Base-by-base conservation (phyloP, 53 echinoderm and acorn worm genomes). In the Holothuria leucospilota region DNA sequence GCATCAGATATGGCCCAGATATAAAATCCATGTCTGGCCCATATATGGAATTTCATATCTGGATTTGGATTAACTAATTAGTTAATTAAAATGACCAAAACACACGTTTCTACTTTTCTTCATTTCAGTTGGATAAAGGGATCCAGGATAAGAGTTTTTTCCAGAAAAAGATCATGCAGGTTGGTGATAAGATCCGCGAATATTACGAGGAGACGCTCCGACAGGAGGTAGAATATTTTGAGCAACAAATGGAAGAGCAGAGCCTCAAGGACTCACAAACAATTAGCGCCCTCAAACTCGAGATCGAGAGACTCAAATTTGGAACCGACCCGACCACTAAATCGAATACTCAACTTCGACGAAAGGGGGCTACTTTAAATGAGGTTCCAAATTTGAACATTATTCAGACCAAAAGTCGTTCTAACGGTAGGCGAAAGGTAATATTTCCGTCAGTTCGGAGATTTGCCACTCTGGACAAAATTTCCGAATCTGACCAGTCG, bases 141-240 rank as follows among this genome's bases (percentile, higher is more conserved):
- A 46, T 71, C 52, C 62, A 62, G 46, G 68, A 77, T 75, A 88
- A 84, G 68, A 88, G 60, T 23, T 77, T 85, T 61, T 88, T 92
- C 69, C 78, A 85, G 20, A 80, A 84, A 11, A 93, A 93, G 75
- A 89, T 95, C 53, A 80, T 69, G 59, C 84, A 82, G 49, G 85
- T 89, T 6, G 93, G 91, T 34, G 91, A 91, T 59, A 95, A 93
- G 63, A 91, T 95, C 20, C 89, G 89, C 3, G 85, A 85, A 20
- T 93, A 89, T 77, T 95, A 93, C 39, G 93, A 93, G 26, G 93
- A 91, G 26, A 93, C 91, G 18, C 88, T 95, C 16, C 86, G 89
- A 26, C 84, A 95, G 65, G 96, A 95, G 49, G 91, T 95, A 34
- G 81, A 70, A 29, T 95, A 95, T 87, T 95, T 95, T 51, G 93